Evolutionary conservation across 2,797 vertebrate genomes (phyloP), one percentile per base, ranked within the genome.

Genomic region (Sebastes steindachneri): DNA sequence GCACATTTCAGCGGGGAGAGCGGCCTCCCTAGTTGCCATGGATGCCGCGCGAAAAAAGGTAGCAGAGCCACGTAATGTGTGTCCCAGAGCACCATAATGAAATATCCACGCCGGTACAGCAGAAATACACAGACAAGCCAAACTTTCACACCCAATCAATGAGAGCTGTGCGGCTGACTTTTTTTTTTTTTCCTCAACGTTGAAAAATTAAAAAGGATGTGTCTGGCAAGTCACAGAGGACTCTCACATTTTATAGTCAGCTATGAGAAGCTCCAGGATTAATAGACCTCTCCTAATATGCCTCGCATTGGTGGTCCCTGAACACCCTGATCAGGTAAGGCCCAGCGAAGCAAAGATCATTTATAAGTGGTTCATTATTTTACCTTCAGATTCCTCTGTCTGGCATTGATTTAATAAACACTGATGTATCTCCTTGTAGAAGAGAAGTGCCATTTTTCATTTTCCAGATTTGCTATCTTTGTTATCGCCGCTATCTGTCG

Each of bases 281-380:
- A 95, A 96, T 95, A 95, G 93, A 93, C 91, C 93, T 95, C 88
- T 89, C 91, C 95, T 96, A 95, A 96, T 96, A 95, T 89, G 92
- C 87, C 86, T 90, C 87, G 93, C 90, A 72, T 89, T 90, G 91
- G 95, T 92, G 94, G 94, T 96, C 94, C 96, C 95, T 86, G 85
- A 95, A 89, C 94, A 93, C 91, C 85, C 90, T 93, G 88, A 95
- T 96, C 95, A 96, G 95, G 94, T 96, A 89, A 75, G 79, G 95
- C 95, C 96, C 94, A 93, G 92, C 94, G 94, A 96, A 97, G 96
- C 96, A 95, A 95, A 96, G 96, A 96, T 97, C 95, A 97, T 96
- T 97, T 97, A 96, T 97, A 97, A 97, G 96, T 95, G 96, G 96
- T 97, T 98, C 96, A 96, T 98, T 97, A 98, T 97, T 97, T 98